Conservation (phyloP, 2,888 invertebrate genomes). For the Lasioglossum calceatum region DNA sequence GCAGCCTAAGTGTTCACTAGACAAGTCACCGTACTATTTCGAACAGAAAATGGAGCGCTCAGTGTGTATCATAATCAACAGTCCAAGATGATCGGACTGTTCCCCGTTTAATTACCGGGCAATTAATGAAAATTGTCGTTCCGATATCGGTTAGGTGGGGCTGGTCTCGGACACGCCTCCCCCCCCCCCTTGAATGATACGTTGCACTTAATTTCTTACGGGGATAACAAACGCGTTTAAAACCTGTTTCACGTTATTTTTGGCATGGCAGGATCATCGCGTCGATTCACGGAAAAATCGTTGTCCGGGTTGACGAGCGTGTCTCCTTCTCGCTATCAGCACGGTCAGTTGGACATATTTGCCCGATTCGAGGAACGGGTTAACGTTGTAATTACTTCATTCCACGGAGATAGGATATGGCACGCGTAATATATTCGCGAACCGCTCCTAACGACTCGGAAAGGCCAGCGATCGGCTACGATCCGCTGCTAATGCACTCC, state of each 20-base stretch:
- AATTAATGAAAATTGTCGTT: not conserved
- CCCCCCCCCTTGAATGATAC: not conserved
- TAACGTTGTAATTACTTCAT: constrained; percentile 29
- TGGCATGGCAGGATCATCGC: not conserved
- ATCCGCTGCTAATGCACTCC: constrained; percentile 39
- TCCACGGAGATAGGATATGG: constrained; percentile 25
- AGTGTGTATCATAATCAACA: not conserved
- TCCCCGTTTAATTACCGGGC: not conserved
- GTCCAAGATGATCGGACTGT: not conserved
- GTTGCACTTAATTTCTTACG: constrained; percentile 10
- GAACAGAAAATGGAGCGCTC: too few relatives aligned
- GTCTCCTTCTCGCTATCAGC: not conserved
- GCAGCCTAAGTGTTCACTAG: too few relatives aligned
- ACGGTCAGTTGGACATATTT: constrained; percentile 9
- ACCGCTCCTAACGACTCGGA: constrained; percentile 39
- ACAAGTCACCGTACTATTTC: too few relatives aligned
- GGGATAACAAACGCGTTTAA: not conserved
- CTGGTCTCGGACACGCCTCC: not conserved
- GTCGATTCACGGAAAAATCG: not conserved
- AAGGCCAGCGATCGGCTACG: not conserved
- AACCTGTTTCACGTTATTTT: constrained; percentile 33
- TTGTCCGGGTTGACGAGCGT: not conserved
- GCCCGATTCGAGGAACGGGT: constrained; percentile 6
- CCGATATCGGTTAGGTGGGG: not conserved
- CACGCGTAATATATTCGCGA: constrained; percentile 48